Conservation (phyloP, 2,888 invertebrate genomes). For the Tolmerus cingulatus region DNA sequence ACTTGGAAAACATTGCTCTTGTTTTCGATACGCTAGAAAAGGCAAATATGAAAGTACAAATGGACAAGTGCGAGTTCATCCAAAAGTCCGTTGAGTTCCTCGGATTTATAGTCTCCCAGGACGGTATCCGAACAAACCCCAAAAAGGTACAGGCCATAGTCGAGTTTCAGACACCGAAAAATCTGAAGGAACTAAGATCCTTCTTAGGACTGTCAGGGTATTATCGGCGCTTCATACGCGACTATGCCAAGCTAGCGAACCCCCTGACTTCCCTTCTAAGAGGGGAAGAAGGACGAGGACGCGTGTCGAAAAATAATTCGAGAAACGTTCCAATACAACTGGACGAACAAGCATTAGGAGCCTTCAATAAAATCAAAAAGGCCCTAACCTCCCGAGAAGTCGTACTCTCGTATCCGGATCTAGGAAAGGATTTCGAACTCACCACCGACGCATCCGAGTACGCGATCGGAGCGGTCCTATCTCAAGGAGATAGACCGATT, state of each 20-base stretch:
- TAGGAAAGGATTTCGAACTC: conserved; percentile 9
- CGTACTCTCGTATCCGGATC: conserved; percentile 30
- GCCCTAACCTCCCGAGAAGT: conserved; percentile 10
- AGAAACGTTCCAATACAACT: conserved; percentile 1
- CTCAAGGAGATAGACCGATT: not conserved
- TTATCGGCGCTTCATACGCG: not conserved
- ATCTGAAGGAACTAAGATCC: not conserved
- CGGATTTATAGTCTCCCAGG: not conserved
- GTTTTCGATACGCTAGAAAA: not conserved
- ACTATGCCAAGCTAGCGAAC: not conserved
- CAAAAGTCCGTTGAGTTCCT: not conserved
- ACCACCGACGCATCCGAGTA: conserved; percentile 30
- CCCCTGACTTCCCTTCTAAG: not conserved
- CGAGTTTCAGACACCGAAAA: not conserved
- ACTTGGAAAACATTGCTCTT: not conserved
- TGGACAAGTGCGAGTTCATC: not conserved
- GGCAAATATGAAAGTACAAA: not conserved
- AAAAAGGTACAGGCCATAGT: not conserved
- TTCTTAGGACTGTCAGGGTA: not conserved
- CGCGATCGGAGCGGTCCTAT: conserved; percentile 29
- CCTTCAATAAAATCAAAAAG: conserved; percentile 16
- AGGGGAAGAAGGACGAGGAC: conserved; percentile 19
- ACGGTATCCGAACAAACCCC: not conserved
- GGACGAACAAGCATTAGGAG: not conserved
- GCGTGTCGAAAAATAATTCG: conserved; percentile 40